Conservation (phyloP, 2,113 vertebrate genomes). For the Uropsilus gracilis region DNA sequence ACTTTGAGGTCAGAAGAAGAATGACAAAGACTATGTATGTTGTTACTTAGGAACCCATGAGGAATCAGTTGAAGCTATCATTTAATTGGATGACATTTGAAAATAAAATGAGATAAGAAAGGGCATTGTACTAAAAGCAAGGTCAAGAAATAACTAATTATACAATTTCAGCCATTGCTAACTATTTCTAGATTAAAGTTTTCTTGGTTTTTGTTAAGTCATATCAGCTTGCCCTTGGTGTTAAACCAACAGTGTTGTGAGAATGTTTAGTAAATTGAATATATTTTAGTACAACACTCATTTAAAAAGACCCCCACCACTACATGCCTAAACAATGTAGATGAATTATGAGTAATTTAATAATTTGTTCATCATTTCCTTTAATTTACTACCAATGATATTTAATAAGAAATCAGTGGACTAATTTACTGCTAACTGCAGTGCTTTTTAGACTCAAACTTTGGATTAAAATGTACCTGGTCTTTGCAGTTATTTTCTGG, state of each 20-base stretch:
- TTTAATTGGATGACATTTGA: neutral
- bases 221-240: neutral
- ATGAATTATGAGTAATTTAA: neutral
- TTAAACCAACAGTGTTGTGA: neutral
- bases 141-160: neutral
- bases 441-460: neutral
- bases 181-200: neutral
- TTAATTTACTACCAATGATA: neutral
- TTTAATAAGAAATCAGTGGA: neutral
- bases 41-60: neutral
- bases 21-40: neutral
- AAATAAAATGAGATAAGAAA: slow-evolving; percentile 19
- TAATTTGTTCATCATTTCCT: neutral
- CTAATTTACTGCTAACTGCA: neutral
- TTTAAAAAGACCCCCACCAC: neutral
- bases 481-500: neutral
- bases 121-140: neutral
- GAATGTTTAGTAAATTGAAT: neutral
- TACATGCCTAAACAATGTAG: neutral
- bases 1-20: slow-evolving; percentile 11
- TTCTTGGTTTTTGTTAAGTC: neutral
- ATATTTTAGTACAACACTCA: neutral
- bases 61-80: neutral
- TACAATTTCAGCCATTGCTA: neutral
- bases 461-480: neutral